phyloP scores from a whole-genome alignment of 2,797 vertebrate species.

The Meda fulgida region DNA sequence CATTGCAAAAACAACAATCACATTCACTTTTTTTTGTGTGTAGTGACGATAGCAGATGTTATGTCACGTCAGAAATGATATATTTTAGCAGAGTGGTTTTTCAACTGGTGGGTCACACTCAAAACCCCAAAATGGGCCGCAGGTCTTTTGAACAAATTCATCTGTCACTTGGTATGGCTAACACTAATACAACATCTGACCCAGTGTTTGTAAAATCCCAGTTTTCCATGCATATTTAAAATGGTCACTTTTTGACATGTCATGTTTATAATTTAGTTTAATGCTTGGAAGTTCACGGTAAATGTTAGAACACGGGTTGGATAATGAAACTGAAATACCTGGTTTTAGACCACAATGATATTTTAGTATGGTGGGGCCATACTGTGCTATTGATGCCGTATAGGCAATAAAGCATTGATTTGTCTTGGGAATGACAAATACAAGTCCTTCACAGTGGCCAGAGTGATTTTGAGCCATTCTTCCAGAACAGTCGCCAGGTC shows the following conservation, averaged over 20 bases:
- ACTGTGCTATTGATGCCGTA: too few relatives aligned
- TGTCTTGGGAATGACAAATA: too few relatives aligned
- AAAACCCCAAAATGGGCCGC: background rate
- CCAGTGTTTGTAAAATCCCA: background rate
- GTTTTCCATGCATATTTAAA: background rate
- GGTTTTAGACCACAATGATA: too few relatives aligned
- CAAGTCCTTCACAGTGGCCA: too few relatives aligned
- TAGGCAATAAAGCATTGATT: too few relatives aligned
- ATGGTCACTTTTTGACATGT: background rate
- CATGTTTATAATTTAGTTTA: background rate
- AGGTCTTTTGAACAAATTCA: background rate
- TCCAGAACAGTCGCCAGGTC: too few relatives aligned
- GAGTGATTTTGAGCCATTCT: too few relatives aligned
- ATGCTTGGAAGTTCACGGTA: background rate
- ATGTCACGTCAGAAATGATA: background rate
- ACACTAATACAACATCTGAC: background rate
- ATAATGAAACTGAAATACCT: too few relatives aligned
- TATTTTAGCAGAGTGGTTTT: background rate
- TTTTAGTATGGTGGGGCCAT: too few relatives aligned
- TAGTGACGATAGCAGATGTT: background rate
- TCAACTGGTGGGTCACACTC: background rate
- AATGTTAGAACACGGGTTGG: too few relatives aligned
- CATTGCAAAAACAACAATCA: background rate
- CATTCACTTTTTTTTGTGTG: background rate
- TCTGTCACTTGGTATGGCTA: background rate